phyloP scores from a whole-genome alignment of 2,113 vertebrate genomes.

The Semnornis frantzii region DNA sequence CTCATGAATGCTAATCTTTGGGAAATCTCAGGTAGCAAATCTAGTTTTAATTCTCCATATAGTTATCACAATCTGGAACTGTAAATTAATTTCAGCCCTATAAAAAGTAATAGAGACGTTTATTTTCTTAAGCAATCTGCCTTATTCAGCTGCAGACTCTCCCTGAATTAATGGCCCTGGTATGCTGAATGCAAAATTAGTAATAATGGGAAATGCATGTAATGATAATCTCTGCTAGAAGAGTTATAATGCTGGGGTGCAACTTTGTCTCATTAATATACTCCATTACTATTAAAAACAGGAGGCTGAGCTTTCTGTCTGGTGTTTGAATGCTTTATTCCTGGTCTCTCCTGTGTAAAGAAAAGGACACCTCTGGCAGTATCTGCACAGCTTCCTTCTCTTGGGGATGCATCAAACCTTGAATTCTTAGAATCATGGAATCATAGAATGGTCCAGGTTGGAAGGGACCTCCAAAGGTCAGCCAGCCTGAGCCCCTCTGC shows the following conservation, averaged over 20 bases:
- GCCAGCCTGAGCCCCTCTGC: too few species aligned
- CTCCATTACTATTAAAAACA: slow-evolving; percentile 14
- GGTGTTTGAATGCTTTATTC: neutral
- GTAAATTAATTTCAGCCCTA: slow-evolving; percentile 66
- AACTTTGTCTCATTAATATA: slow-evolving; percentile 29
- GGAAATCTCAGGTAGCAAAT: slow-evolving; percentile 59
- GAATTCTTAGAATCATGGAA: neutral
- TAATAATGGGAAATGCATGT: slow-evolving; percentile 34
- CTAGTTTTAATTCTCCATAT: slow-evolving; percentile 65
- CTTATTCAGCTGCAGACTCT: slow-evolving; percentile 38
- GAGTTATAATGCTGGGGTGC: neutral
- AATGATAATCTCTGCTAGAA: slow-evolving; percentile 30
- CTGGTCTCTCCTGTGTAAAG: neutral
- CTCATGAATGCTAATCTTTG: slow-evolving; percentile 54
- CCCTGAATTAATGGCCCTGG: slow-evolving; percentile 52
- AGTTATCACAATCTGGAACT: slow-evolving; percentile 45
- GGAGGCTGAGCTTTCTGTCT: neutral
- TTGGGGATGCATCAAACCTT: neutral
- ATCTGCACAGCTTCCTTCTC: neutral
- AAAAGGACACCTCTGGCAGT: neutral
- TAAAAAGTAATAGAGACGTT: slow-evolving; percentile 65
- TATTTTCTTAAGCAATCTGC: slow-evolving; percentile 71
- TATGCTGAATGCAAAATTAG: slow-evolving; percentile 35
- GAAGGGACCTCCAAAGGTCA: too few species aligned
- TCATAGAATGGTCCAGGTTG: too few species aligned